phyloP scores from a whole-genome alignment of 2,888 invertebrate species.

The Ophioninae sp. region DNA sequence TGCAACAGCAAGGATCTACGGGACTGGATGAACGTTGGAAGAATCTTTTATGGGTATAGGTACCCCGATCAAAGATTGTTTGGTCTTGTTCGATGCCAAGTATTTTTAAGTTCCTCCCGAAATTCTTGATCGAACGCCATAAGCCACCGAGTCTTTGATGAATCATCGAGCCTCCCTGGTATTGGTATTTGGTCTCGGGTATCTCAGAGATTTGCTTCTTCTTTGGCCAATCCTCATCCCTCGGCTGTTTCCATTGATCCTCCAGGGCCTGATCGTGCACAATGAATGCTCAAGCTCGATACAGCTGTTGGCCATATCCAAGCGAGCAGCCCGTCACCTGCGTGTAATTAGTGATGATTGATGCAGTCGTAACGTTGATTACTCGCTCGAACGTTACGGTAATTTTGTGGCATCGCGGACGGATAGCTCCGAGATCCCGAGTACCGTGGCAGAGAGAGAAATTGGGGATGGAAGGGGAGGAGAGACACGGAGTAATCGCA shows the following conservation, averaged over 20 bases:
- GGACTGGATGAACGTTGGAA: neutral
- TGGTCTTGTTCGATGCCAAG: neutral
- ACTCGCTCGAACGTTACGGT: constrained; percentile 57
- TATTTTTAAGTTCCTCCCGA: constrained; percentile 10
- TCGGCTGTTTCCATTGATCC: neutral
- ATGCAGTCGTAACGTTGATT: constrained; percentile 59
- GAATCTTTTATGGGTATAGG: neutral
- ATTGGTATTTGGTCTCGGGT: neutral
- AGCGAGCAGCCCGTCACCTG: constrained; percentile 40
- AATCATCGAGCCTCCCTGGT: constrained; percentile 30
- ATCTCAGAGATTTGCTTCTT: neutral
- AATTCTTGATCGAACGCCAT: constrained; percentile 22
- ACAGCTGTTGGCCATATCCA: constrained; percentile 35
- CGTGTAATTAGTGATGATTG: constrained; percentile 59
- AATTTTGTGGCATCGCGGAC: constrained; percentile 55
- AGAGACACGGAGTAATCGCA: constrained; percentile 46
- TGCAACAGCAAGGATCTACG: neutral
- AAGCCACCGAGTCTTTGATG: constrained; percentile 18
- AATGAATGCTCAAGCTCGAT: constrained; percentile 16
- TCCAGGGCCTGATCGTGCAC: neutral
- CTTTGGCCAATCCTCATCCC: constrained; percentile 2
- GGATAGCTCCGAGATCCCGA: constrained; percentile 32
- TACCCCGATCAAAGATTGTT: neutral
- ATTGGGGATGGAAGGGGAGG: constrained; percentile 5
- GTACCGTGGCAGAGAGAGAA: neutral